These are phyloP conservation scores for Girardia tigrina DNA, from an alignment of 2,888 invertebrate species.

Conservation along the genomic window DNA sequence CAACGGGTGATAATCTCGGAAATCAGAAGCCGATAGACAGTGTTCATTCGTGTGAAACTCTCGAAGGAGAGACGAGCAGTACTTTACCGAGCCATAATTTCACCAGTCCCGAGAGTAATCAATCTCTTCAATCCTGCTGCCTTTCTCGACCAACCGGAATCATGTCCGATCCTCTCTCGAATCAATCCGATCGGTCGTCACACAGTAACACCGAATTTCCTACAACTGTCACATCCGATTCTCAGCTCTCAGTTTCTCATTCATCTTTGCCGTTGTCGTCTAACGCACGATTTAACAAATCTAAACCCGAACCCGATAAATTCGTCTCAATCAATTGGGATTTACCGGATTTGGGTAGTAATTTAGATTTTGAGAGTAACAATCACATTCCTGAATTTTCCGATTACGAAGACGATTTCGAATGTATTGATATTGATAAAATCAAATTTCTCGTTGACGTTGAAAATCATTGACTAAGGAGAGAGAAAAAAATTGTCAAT, in stretches of 20 bases:
- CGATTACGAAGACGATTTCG: constrained; percentile 13
- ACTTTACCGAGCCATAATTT: constrained; percentile 20
- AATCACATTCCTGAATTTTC: constrained; percentile 13
- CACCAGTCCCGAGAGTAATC: constrained; percentile 7
- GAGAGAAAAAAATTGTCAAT: too few species aligned
- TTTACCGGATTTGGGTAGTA: constrained; percentile 9
- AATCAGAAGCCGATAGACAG: not conserved
- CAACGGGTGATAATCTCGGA: not conserved
- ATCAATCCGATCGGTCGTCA: not conserved
- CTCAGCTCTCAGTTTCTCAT: not conserved
- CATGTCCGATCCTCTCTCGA: not conserved
- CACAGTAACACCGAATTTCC: not conserved
- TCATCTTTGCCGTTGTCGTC: too few species aligned
- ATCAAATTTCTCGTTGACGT: constrained; percentile 14
- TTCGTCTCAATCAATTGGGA: not conserved
- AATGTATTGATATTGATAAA: constrained; percentile 9
- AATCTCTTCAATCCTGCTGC: constrained; percentile 20
- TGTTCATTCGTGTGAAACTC: constrained; percentile 19
- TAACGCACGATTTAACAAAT: not conserved
- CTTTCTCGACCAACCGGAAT: constrained; percentile 16
- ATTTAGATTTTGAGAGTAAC: constrained; percentile 14
- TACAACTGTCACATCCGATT: constrained; percentile 16
- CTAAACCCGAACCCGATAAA: not conserved
- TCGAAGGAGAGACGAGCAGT: not conserved
- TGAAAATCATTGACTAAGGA: not conserved